Conservation (phyloP, 2,888 invertebrate genomes). For the Andrena minutula region DNA sequence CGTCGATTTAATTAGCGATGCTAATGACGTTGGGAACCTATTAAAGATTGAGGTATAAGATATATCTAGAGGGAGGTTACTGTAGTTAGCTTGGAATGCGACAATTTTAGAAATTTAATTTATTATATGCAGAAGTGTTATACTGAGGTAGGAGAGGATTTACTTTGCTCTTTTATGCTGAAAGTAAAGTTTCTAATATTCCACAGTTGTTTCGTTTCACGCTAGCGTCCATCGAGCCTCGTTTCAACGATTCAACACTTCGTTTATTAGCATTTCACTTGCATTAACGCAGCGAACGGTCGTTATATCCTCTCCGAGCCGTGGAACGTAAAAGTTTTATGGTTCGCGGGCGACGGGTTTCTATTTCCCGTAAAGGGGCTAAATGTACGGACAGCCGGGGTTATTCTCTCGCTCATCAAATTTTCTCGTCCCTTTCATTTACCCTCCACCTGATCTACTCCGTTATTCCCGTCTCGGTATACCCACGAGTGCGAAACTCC, state of each 20-base stretch:
- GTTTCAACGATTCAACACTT: background rate
- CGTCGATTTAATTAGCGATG: too few species aligned
- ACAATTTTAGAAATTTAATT: too few species aligned
- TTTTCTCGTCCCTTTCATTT: constrained; percentile 22
- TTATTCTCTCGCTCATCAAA: constrained; percentile 22
- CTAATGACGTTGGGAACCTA: background rate
- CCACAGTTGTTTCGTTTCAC: background rate
- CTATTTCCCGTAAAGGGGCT: background rate
- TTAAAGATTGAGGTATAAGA: background rate
- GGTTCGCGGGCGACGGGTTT: background rate
- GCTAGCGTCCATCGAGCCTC: background rate
- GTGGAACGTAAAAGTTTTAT: constrained; percentile 35
- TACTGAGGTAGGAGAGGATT: too few species aligned
- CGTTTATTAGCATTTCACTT: constrained; percentile 14
- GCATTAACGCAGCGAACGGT: constrained; percentile 10
- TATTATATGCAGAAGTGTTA: too few species aligned
- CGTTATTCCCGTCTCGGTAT: constrained; percentile 6
- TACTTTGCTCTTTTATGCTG: too few species aligned
- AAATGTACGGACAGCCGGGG: constrained; percentile 6
- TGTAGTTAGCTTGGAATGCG: background rate
- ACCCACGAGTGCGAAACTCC: background rate
- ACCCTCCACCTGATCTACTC: background rate
- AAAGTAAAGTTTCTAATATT: background rate
- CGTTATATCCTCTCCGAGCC: background rate
- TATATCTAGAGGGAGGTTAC: background rate